phyloP scores from a whole-genome alignment of 1,140 invertebrate species.

The Bilobella aurantiaca region DNA sequence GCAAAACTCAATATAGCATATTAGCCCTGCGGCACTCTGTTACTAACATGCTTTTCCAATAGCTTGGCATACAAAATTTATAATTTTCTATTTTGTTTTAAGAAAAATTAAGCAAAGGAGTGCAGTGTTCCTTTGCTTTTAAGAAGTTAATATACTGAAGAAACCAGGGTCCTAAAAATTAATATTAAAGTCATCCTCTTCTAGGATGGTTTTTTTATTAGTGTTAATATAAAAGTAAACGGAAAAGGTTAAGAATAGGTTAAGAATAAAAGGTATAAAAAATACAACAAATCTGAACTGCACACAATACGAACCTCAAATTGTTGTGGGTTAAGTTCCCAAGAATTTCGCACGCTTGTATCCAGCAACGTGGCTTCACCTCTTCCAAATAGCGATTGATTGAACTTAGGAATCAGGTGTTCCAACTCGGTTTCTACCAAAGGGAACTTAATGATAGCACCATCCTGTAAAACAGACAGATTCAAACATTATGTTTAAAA shows the following conservation, averaged over 20 bases:
- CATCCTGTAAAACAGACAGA: background rate
- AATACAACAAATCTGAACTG: too few relatives aligned
- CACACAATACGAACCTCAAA: constrained; percentile 8
- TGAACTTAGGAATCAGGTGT: background rate
- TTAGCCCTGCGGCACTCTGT: too few relatives aligned
- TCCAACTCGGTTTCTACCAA: background rate
- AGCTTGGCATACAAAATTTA: too few relatives aligned
- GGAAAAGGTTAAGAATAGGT: too few relatives aligned
- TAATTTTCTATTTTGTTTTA: too few relatives aligned
- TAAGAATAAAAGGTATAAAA: too few relatives aligned
- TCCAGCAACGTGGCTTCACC: constrained; percentile 10
- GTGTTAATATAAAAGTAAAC: background rate
- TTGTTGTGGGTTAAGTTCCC: constrained; percentile 13
- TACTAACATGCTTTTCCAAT: too few relatives aligned
- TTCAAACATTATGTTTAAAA: background rate
- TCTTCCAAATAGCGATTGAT: constrained; percentile 18
- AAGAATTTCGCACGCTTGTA: constrained; percentile 13
- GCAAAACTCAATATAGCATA: too few relatives aligned
- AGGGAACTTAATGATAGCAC: constrained; percentile 2
- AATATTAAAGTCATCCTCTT: background rate
- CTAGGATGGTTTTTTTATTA: background rate
- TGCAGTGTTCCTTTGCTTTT: too few relatives aligned
- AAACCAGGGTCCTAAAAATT: background rate
- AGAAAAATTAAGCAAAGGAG: too few relatives aligned
- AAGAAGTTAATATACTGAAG: too few relatives aligned